These are phyloP conservation scores for Ophioninae sp. DNA, from an alignment of 2,888 invertebrate species.

Conservation along the genomic window DNA sequence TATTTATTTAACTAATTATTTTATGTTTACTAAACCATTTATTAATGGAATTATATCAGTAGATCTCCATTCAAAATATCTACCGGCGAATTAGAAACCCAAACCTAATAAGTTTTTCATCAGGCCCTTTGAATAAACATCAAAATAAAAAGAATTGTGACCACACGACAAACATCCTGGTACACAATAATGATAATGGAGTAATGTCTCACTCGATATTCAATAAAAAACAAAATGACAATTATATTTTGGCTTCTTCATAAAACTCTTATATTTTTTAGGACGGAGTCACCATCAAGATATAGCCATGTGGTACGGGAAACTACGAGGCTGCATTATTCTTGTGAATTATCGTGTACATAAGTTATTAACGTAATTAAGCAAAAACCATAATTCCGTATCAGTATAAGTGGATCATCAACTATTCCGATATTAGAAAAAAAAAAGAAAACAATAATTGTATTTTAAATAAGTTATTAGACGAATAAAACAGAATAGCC, in stretches of 20 bases:
- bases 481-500: slow-evolving; percentile 12
- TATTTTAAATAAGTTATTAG: slow-evolving; percentile 43
- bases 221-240: not conserved
- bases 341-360: slow-evolving; percentile 53
- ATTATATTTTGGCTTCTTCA: not conserved
- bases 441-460: slow-evolving; percentile 18
- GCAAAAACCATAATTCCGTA: slow-evolving; percentile 34
- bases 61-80: no score
- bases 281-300: slow-evolving; percentile 31
- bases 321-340: not conserved
- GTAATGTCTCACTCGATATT: not conserved
- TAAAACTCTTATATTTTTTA: slow-evolving; percentile 37
- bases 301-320: slow-evolving; percentile 8
- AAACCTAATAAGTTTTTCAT: no score
- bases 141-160: no score
- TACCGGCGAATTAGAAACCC: no score
- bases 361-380: slow-evolving; percentile 51
- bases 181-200: no score
- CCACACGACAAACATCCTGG: no score
- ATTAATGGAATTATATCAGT: no score
- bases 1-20: no score
- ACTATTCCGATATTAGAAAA: slow-evolving; percentile 50
- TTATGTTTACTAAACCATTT: no score
- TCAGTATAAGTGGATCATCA: slow-evolving; percentile 42
- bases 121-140: no score